Evolutionary conservation across 2,113 vertebrate genomes (phyloP).

Genomic region (Myiozetetes cayanensis): DNA sequence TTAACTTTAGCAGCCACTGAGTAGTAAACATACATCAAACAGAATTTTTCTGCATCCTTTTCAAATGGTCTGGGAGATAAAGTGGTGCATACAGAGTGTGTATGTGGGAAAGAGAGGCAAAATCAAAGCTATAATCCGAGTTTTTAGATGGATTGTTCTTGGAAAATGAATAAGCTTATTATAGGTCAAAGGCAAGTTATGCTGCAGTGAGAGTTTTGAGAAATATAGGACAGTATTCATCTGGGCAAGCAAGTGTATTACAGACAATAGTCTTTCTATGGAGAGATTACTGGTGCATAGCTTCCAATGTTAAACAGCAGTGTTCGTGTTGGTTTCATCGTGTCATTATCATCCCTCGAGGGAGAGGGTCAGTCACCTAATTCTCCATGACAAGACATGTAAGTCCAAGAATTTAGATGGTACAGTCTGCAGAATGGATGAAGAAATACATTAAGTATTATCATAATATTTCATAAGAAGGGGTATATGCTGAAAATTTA

Average conservation of each 20-base stretch:
- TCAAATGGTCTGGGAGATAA: neutral
- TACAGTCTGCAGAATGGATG: neutral
- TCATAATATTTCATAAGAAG: neutral
- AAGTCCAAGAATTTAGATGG: neutral
- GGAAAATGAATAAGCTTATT: neutral
- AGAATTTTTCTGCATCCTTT: neutral
- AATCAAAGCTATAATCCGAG: neutral
- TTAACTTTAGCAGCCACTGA: neutral
- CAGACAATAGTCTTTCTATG: neutral
- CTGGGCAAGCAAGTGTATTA: neutral
- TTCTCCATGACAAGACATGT: rapidly evolving
- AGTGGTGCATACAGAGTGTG: neutral
- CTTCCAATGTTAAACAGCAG: neutral
- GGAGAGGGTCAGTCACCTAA: neutral
- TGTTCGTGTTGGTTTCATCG: neutral
- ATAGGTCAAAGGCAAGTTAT: neutral
- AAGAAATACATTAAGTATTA: neutral
- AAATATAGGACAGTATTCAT: neutral
- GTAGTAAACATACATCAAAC: neutral
- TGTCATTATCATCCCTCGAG: rapidly evolving
- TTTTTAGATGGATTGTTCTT: neutral
- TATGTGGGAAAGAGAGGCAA: neutral
- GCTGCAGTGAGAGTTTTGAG: neutral
- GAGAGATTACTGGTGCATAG: neutral
- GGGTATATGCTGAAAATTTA: neutral